phyloP scores from a whole-genome alignment of 1,140 invertebrate genomes.

The Drosophila biarmipes region DNA sequence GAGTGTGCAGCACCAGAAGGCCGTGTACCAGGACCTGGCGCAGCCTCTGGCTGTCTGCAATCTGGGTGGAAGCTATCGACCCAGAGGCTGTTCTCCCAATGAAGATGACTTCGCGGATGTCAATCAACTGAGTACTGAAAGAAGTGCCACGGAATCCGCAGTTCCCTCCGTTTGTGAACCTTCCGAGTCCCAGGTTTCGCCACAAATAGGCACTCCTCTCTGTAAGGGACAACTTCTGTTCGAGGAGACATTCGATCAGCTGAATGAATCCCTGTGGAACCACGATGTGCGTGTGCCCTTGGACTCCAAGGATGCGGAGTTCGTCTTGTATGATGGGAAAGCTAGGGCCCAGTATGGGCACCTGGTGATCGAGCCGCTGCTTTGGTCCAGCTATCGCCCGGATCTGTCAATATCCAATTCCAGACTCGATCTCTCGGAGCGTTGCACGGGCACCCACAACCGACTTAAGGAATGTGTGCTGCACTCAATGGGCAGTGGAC shows the following conservation, averaged over 20 bases:
- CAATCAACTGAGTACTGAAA: not conserved
- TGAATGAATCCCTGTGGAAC: constrained; percentile 66
- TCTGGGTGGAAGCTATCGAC: constrained; percentile 42
- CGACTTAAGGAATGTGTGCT: constrained; percentile 49
- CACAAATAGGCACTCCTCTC: constrained; percentile 8
- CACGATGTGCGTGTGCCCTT: constrained; percentile 64
- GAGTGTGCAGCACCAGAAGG: constrained; percentile 65
- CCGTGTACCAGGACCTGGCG: constrained; percentile 50
- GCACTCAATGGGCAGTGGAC: constrained; percentile 52
- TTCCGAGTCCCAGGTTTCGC: not conserved
- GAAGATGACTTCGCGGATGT: constrained; percentile 10
- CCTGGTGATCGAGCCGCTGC: constrained; percentile 49
- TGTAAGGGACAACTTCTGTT: constrained; percentile 72
- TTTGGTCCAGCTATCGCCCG: constrained; percentile 65
- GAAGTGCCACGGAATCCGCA: not conserved
- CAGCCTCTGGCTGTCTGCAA: constrained; percentile 40
- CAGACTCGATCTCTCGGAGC: constrained; percentile 54
- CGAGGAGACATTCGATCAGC: constrained; percentile 64
- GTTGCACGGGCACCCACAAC: constrained; percentile 65
- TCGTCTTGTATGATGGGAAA: constrained; percentile 66
- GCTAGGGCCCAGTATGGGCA: constrained; percentile 40
- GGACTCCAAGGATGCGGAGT: constrained; percentile 65
- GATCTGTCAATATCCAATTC: constrained; percentile 52
- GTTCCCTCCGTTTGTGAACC: constrained; percentile 9
- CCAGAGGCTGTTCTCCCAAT: constrained; percentile 16